Conservation (phyloP, 2,888 invertebrate genomes). For the Xylota segnis region DNA sequence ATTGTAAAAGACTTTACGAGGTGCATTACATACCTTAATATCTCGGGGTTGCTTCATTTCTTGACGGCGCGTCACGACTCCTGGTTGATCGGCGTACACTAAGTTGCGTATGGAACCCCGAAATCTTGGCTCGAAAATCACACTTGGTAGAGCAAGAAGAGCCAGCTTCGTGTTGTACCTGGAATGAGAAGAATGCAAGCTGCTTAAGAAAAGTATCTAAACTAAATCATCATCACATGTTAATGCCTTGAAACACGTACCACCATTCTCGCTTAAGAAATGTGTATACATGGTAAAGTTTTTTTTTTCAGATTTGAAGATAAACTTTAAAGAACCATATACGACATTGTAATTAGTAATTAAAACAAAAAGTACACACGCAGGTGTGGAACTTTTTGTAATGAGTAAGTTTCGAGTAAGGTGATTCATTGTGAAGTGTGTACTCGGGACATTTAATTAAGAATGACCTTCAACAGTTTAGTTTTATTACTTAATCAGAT, state of each 20-base stretch:
- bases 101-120: slow-evolving; percentile 96
- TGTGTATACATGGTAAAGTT: background rate
- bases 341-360: too few species aligned
- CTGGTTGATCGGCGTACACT: slow-evolving; percentile 94
- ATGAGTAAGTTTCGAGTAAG: background rate
- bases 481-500: background rate
- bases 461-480: background rate
- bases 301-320: too few species aligned
- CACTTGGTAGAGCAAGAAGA: slow-evolving; percentile 93
- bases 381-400: background rate
- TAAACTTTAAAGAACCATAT: too few species aligned
- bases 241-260: too few species aligned
- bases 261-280: too few species aligned
- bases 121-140: slow-evolving; percentile 96
- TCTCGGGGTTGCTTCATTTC: slow-evolving; percentile 93
- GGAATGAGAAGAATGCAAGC: slow-evolving; percentile 68
- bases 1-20: background rate
- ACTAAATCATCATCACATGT: too few species aligned
- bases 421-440: background rate
- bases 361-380: too few species aligned
- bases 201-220: background rate
- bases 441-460: background rate
- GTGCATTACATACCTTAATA: slow-evolving; percentile 90
- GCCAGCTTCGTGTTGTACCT: slow-evolving; percentile 94
- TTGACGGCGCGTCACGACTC: slow-evolving; percentile 91